These are phyloP conservation scores for Acrobasis repandana DNA, from an alignment of 2,888 invertebrate species.

Conservation along the genomic window DNA sequence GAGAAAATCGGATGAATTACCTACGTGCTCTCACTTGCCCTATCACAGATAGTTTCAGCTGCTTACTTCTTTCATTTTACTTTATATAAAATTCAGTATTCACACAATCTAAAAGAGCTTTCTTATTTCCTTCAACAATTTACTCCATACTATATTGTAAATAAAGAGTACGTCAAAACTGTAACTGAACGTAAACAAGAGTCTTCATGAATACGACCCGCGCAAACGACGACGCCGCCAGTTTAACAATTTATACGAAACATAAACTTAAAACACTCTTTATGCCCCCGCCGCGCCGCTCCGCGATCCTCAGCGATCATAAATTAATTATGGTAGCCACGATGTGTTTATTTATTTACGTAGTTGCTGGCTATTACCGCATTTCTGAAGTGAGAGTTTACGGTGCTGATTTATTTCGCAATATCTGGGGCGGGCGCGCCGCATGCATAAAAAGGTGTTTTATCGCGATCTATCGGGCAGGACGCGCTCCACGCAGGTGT, in stretches of 20 bases:
- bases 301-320: constrained; percentile 31
- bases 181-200: background rate
- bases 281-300: constrained; percentile 30
- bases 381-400: constrained; percentile 39
- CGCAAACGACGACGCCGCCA: constrained; percentile 36
- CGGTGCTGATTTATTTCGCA: constrained; percentile 46
- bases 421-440: constrained; percentile 40
- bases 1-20: no score
- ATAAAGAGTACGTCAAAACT: background rate
- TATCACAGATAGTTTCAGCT: no score
- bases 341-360: constrained; percentile 26
- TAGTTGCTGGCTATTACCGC: constrained; percentile 25
- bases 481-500: constrained; percentile 4
- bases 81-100: no score
- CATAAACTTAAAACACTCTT: constrained; percentile 40
- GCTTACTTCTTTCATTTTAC: no score
- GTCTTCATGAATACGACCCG: constrained; percentile 14
- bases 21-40: no score
- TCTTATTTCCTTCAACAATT: no score
- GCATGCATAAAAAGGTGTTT: constrained; percentile 48
- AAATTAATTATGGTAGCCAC: constrained; percentile 39
- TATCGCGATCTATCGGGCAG: constrained; percentile 33
- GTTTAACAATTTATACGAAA: constrained; percentile 35
- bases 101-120: no score
- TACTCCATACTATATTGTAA: no score